phyloP scores from a whole-genome alignment of 2,888 invertebrate genomes.

The Eugnorisma glareosa region DNA sequence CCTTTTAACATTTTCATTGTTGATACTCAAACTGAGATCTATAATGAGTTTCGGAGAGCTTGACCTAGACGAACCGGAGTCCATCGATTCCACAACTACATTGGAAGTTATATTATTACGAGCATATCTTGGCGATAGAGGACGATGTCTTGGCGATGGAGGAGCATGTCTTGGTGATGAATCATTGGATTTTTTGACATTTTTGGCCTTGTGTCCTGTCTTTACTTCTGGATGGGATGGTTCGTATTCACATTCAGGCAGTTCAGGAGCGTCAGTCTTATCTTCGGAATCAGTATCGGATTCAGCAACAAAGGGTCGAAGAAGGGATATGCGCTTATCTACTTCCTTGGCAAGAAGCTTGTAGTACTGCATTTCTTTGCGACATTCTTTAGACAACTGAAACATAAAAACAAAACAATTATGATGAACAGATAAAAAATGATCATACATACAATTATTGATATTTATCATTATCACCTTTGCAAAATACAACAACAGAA shows the following conservation, averaged over 20 bases:
- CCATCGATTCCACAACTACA: constrained; percentile 56
- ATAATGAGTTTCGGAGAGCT: constrained; percentile 77
- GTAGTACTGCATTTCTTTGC: constrained; percentile 92
- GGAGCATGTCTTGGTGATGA: constrained; percentile 43
- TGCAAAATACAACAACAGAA: constrained; percentile 30
- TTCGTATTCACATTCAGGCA: constrained; percentile 78
- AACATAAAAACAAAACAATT: constrained; percentile 66
- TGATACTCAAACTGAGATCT: constrained; percentile 81
- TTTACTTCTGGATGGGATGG: constrained; percentile 65
- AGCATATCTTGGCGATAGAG: constrained; percentile 25
- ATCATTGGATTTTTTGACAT: constrained; percentile 55
- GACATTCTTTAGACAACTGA: constrained; percentile 92
- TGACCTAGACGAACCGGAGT: constrained; percentile 31
- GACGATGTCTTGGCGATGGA: constrained; percentile 22
- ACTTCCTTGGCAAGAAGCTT: constrained; percentile 92
- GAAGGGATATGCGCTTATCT: constrained; percentile 90
- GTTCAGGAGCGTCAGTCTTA: constrained; percentile 80
- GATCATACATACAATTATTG: constrained; percentile 14
- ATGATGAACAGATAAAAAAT: neutral
- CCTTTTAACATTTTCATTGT: constrained; percentile 71
- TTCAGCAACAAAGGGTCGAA: constrained; percentile 80
- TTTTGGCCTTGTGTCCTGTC: constrained; percentile 57
- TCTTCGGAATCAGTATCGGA: constrained; percentile 79
- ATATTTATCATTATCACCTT: constrained; percentile 48
- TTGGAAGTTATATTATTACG: constrained; percentile 69